Conservation (phyloP, 2,113 vertebrate genomes). For the Glaucidium brasilianum region DNA sequence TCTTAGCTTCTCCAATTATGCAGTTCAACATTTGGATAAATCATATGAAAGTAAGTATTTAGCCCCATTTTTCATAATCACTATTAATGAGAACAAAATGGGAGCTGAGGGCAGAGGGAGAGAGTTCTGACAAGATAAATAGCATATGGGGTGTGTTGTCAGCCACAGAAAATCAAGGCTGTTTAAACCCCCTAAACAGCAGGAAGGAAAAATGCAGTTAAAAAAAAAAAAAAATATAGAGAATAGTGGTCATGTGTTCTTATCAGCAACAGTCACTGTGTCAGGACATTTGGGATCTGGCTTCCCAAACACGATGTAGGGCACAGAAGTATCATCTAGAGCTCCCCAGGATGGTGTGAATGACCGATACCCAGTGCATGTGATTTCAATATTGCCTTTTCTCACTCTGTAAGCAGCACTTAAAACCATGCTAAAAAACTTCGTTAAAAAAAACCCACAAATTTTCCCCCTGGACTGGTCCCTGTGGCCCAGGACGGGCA, state of each 20-base stretch:
- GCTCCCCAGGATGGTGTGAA: neutral
- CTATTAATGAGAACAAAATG: conserved; percentile 68
- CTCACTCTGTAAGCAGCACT: neutral
- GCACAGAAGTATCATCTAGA: neutral
- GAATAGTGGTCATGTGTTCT: neutral
- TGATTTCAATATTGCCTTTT: neutral
- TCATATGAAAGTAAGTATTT: conserved; percentile 58
- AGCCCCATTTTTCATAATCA: conserved; percentile 56
- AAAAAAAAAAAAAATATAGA: neutral
- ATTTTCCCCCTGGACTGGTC: neutral
- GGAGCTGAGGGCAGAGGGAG: conserved; percentile 53
- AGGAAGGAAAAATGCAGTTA: neutral
- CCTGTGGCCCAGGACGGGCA: neutral
- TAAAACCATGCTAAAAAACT: neutral
- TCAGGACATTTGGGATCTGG: neutral
- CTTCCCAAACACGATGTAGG: neutral
- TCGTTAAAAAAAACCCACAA: neutral
- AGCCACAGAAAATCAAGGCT: conserved; percentile 57
- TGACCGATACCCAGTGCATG: neutral
- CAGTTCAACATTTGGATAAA: conserved; percentile 62
- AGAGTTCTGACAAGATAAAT: conserved; percentile 70
- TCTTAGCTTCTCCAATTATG: conserved; percentile 55
- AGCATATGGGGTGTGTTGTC: conserved; percentile 70
- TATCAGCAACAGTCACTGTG: neutral
- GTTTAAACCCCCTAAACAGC: conserved; percentile 50